Conservation (phyloP, 2,888 invertebrate genomes). For the Xylocampa areola region DNA sequence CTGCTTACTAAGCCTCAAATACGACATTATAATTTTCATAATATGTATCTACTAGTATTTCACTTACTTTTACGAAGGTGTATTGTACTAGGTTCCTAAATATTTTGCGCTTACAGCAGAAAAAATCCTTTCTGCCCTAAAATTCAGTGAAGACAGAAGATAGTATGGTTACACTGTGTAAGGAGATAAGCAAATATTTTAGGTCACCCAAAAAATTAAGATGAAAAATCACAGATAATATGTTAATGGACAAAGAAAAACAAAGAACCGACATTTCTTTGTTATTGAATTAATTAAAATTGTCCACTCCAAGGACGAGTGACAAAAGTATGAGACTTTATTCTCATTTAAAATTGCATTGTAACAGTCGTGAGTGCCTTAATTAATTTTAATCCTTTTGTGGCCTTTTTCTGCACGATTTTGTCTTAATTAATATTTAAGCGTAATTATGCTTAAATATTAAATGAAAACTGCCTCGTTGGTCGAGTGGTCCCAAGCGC, state of each 20-base stretch:
- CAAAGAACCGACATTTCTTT: conserved; percentile 45
- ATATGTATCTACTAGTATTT: background rate
- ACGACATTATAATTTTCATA: conserved; percentile 2
- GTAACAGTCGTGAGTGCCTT: conserved; percentile 47
- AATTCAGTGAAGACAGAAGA: conserved; percentile 19
- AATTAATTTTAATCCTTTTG: conserved; percentile 64
- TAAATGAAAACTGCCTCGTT: too few species aligned
- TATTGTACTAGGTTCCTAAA: conserved; percentile 23
- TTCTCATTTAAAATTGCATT: conserved; percentile 54
- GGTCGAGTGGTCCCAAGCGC: too few species aligned
- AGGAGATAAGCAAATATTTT: conserved; percentile 48
- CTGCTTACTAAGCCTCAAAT: too few species aligned
- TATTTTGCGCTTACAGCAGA: conserved; percentile 15
- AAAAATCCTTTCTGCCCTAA: conserved; percentile 45
- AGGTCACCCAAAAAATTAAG: conserved; percentile 36
- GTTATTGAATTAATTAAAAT: conserved; percentile 56
- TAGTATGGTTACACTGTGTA: conserved; percentile 41
- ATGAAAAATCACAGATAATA: conserved; percentile 42
- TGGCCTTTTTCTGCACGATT: conserved; percentile 34
- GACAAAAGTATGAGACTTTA: conserved; percentile 47
- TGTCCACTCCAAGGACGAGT: conserved; percentile 34
- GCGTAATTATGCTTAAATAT: background rate
- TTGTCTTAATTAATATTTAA: conserved; percentile 10
- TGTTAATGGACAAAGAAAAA: conserved; percentile 34
- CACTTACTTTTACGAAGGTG: conserved; percentile 3